These are phyloP conservation scores for Oscarella lobularis DNA, from an alignment of 37 sponge, comb jelly and placozoan genomes.

Conservation along the genomic window DNA sequence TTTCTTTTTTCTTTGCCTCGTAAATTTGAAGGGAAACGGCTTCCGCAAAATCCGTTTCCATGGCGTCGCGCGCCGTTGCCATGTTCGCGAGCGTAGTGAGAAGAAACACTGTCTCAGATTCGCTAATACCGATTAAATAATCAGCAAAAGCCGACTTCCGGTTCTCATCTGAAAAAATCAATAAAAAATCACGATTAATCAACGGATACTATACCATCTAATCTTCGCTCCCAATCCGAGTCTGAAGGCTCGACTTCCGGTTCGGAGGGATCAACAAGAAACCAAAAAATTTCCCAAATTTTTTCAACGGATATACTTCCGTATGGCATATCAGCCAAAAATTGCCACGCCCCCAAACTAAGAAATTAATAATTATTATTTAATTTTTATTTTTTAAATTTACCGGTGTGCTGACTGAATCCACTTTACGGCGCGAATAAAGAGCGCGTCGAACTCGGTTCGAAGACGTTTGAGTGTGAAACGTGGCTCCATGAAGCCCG, in stretches of 20 bases:
- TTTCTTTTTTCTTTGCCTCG: slow-evolving; percentile 63
- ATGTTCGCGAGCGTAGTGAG: slow-evolving; percentile 90
- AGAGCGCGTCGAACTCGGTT: slow-evolving; percentile 78
- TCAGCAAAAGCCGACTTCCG: slow-evolving; percentile 77
- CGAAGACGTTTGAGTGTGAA: slow-evolving; percentile 67
- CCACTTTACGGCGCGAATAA: slow-evolving; percentile 68
- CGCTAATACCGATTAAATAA: slow-evolving; percentile 55
- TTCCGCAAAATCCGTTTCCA: slow-evolving; percentile 40
- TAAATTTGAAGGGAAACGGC: slow-evolving; percentile 52
- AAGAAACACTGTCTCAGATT: slow-evolving; percentile 73
- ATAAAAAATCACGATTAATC: too few species aligned
- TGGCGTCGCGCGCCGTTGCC: slow-evolving; percentile 45
- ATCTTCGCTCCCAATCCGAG: not conserved
- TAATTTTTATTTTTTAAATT: not conserved
- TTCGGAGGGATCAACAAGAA: slow-evolving; percentile 12
- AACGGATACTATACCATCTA: too few species aligned
- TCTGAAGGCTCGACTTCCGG: not conserved
- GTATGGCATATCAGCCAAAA: slow-evolving; percentile 94
- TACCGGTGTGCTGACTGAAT: slow-evolving; percentile 76
- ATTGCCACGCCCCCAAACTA: slow-evolving; percentile 94
- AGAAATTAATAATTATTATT: too few species aligned
- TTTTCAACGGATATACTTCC: slow-evolving; percentile 46
- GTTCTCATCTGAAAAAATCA: too few species aligned
- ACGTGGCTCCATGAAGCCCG: not conserved
- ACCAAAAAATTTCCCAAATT: slow-evolving; percentile 77